Percentiles rank a stretch among this genome's conserved stretches.
These are phyloP conservation scores for Leptocoma aspasia DNA, from an alignment of 2,113 vertebrate species.

Conservation along the genomic window DNA sequence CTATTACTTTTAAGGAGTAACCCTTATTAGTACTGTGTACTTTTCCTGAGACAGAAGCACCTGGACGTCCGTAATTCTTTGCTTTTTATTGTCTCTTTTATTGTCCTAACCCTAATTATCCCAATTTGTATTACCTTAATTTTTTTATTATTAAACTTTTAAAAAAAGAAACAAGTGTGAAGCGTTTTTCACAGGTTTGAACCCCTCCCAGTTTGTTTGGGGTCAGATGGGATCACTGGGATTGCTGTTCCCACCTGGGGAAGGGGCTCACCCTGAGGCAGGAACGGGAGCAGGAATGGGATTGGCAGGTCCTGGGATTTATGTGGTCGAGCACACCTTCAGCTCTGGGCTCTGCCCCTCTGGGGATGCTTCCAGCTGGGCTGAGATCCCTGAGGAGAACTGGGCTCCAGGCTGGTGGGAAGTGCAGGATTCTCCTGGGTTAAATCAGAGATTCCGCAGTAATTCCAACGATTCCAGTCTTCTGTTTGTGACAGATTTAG, in stretches of 20 bases:
- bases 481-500: fast-evolving
- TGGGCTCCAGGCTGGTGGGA: background rate
- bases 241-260: background rate
- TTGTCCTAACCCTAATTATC: no score
- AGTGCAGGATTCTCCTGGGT: background rate
- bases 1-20: no score
- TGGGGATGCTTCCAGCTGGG: background rate
- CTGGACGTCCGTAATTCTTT: no score
- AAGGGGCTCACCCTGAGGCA: no score
- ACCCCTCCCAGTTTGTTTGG: background rate
- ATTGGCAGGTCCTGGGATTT: background rate
- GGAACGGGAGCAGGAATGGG: background rate
- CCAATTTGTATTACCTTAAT: no score
- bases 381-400: background rate
- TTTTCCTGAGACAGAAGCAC: no score
- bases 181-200: no score
- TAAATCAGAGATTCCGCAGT: background rate
- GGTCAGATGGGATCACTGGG: background rate
- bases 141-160: no score
- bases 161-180: no score
- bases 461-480: fast-evolving
- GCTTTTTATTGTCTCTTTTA: no score
- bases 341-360: background rate
- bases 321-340: fast-evolving
- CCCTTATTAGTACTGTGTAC: no score